phyloP scores from a whole-genome alignment of 2,888 invertebrate species.

The Sabatieria punctata region DNA sequence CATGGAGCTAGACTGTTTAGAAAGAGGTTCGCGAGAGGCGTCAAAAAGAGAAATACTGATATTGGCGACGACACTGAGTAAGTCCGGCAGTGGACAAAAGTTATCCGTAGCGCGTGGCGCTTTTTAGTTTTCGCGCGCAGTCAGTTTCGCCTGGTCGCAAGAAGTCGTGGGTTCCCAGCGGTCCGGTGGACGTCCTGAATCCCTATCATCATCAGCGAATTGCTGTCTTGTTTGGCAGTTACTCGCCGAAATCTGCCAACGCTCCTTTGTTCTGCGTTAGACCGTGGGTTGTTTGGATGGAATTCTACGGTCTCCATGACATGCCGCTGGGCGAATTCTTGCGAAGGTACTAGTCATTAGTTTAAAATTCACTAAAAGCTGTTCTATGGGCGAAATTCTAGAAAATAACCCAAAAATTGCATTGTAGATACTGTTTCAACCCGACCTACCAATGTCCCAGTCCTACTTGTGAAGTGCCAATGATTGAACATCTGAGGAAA shows the following conservation, averaged over 20 bases:
- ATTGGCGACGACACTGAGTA: too few species aligned
- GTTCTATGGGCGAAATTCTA: too few species aligned
- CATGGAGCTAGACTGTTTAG: constrained; percentile 47
- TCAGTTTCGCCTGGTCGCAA: too few species aligned
- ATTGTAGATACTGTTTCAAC: constrained; percentile 36
- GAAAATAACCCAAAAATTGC: too few species aligned
- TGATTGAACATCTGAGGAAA: constrained; percentile 66
- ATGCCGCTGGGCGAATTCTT: constrained; percentile 84
- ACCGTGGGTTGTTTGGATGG: constrained; percentile 79
- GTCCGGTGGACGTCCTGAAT: constrained; percentile 31
- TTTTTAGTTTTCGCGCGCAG: too few species aligned
- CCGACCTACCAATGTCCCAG: constrained; percentile 64
- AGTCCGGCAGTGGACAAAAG: too few species aligned
- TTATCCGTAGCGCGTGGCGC: too few species aligned
- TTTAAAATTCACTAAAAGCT: too few species aligned
- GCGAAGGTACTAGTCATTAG: too few species aligned
- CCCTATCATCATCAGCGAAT: constrained; percentile 50
- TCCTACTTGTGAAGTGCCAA: constrained; percentile 57
- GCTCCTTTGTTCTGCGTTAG: constrained; percentile 73
- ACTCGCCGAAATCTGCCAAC: constrained; percentile 53
- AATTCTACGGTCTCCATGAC: constrained; percentile 83
- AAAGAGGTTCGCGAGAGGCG: constrained; percentile 1
- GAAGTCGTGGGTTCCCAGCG: too few species aligned
- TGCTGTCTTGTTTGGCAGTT: constrained; percentile 73
- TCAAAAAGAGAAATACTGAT: too few species aligned